These are phyloP conservation scores for Platanista minor DNA, from an alignment of 2,113 vertebrate genomes.

Conservation along the genomic window DNA sequence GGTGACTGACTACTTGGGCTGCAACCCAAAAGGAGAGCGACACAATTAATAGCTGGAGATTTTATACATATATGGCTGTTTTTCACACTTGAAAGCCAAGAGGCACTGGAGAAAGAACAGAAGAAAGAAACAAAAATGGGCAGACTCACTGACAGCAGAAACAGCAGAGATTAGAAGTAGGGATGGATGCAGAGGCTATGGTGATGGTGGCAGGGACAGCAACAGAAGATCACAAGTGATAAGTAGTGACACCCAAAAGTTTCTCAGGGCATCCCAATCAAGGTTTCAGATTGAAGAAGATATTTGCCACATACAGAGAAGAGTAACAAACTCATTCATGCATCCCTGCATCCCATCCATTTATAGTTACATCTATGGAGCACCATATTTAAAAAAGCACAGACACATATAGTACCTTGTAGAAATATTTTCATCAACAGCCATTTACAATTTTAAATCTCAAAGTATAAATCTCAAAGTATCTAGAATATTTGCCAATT, in stretches of 20 bases:
- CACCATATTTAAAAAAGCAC: not conserved
- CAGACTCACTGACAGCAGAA: not conserved
- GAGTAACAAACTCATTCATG: not conserved
- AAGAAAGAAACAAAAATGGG: not conserved
- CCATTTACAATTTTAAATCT: not conserved
- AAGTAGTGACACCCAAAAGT: not conserved
- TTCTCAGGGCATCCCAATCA: not conserved
- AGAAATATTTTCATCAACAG: constrained; percentile 3
- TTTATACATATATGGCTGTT: not conserved
- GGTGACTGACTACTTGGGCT: not conserved
- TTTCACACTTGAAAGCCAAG: not conserved
- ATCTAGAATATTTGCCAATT: not conserved
- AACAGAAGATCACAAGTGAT: not conserved
- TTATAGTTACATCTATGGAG: not conserved
- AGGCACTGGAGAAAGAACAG: not conserved
- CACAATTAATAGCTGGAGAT: not conserved
- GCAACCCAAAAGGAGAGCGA: not conserved
- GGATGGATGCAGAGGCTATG: not conserved
- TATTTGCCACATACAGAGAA: not conserved
- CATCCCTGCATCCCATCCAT: not conserved
- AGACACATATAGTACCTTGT: not conserved
- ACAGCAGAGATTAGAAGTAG: not conserved
- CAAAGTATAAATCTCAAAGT: not conserved
- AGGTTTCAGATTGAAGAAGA: not conserved
- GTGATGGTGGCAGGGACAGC: not conserved